Conservation (phyloP, 2,113 vertebrate genomes). For the Neoarius graeffei region DNA sequence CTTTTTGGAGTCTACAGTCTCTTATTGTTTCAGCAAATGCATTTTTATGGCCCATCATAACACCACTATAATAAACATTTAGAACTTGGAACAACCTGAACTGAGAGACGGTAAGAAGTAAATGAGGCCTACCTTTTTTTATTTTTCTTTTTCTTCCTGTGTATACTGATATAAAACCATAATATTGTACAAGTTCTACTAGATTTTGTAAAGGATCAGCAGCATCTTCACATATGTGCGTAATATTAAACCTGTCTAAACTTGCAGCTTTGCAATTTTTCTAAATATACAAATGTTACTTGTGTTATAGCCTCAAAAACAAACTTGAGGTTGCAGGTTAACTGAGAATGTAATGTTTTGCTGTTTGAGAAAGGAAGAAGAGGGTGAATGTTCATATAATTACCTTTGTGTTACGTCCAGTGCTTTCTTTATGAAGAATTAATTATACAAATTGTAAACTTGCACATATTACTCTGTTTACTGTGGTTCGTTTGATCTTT, state of each 20-base stretch:
- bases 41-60: background rate
- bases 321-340: background rate
- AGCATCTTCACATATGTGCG: background rate
- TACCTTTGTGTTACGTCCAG: background rate
- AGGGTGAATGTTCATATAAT: background rate
- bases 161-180: background rate
- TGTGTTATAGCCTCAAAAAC: background rate
- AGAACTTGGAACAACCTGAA: background rate
- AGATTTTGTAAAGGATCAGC: background rate
- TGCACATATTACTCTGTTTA: constrained; percentile 30
- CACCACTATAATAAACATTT: background rate
- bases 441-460: constrained; percentile 12
- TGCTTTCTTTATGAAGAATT: constrained; percentile 19
- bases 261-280: background rate
- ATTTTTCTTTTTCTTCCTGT: too few relatives aligned
- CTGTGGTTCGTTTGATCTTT: constrained; percentile 16
- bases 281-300: background rate
- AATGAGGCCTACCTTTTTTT: background rate
- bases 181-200: background rate
- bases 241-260: background rate
- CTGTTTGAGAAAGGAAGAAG: constrained; percentile 25
- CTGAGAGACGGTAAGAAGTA: too few relatives aligned
- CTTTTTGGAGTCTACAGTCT: background rate
- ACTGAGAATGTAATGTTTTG: constrained; percentile 40
- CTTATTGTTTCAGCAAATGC: background rate